These are phyloP conservation scores for Dinoponera quadriceps DNA, from an alignment of 1,140 invertebrate genomes.

Conservation along the genomic window DNA sequence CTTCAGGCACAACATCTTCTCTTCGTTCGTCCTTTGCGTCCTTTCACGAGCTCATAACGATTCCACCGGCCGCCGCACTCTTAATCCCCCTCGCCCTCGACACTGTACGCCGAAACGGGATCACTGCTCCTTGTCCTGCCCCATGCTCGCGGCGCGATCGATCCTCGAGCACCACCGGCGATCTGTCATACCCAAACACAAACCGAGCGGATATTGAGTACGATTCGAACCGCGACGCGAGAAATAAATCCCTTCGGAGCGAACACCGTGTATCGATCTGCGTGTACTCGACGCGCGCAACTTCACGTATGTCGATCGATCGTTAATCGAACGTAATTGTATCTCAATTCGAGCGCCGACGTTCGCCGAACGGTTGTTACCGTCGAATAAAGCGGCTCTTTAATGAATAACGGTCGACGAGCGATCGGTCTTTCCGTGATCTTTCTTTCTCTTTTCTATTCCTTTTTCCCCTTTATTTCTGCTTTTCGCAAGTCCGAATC, in stretches of 20 bases:
- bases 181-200: background rate
- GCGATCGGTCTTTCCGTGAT: background rate
- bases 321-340: background rate
- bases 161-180: background rate
- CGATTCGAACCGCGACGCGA: background rate
- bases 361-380: background rate
- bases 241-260: background rate
- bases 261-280: too few species aligned
- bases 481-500: background rate
- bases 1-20: constrained; percentile 79
- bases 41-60: constrained; percentile 43
- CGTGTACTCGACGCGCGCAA: background rate
- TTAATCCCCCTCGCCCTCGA: background rate
- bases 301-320: background rate
- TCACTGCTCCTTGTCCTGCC: constrained; percentile 1
- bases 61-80: background rate
- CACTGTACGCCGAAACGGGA: background rate
- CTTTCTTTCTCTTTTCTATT: too few species aligned
- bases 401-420: background rate
- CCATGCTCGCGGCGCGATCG: background rate
- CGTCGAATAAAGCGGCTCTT: background rate
- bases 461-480: background rate
- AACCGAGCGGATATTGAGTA: background rate
- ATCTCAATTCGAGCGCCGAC: background rate
- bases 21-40: background rate